phyloP scores from a whole-genome alignment of 2,113 vertebrate genomes.

The Actinemys pallida region DNA sequence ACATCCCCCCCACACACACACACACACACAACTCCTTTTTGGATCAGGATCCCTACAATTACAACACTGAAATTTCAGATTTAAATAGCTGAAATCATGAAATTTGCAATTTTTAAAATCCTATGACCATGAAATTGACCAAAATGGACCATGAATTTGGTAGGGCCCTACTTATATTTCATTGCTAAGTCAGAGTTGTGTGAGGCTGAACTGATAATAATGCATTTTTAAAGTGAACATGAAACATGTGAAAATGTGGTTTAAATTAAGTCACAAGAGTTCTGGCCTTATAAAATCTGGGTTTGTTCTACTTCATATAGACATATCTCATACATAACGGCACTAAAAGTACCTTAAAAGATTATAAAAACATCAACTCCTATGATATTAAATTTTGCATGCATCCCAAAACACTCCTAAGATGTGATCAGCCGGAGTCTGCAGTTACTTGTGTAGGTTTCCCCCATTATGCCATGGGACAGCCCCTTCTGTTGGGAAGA shows the following conservation, averaged over 20 bases:
- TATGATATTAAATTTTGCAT: background rate
- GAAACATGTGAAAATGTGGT: conserved; percentile 48
- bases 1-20: too few species aligned
- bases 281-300: conserved; percentile 28
- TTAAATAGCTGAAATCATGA: too few species aligned
- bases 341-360: conserved; percentile 45
- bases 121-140: too few species aligned
- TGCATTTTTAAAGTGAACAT: conserved; percentile 28
- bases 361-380: background rate
- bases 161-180: background rate
- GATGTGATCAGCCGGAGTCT: background rate
- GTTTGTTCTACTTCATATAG: conserved; percentile 28
- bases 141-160: too few species aligned
- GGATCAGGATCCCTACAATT: too few species aligned
- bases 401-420: background rate
- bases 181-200: background rate
- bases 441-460: background rate
- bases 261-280: conserved; percentile 8
- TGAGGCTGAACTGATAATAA: conserved; percentile 15
- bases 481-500: background rate
- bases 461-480: background rate
- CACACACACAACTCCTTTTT: too few species aligned
- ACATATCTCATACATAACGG: background rate
- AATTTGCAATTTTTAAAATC: too few species aligned
- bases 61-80: too few species aligned